A percentile compares a stretch with the other conserved stretches of the same genome.
Conservation (phyloP, 2,797 vertebrate species). For the Hirundo rustica region DNA sequence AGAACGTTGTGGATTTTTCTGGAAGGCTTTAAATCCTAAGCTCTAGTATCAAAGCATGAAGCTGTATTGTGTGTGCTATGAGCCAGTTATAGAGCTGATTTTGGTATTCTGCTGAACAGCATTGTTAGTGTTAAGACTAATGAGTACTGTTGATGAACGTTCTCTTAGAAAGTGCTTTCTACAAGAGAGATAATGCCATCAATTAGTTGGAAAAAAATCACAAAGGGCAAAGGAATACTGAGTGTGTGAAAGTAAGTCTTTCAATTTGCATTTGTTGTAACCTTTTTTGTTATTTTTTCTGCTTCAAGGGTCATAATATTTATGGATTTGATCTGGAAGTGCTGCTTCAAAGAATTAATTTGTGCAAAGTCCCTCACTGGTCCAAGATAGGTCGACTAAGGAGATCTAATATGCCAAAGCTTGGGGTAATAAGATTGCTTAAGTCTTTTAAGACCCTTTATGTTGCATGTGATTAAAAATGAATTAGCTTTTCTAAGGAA, state of each 20-base stretch:
- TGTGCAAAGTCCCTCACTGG: conserved; percentile 94
- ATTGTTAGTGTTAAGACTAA: conserved; percentile 73
- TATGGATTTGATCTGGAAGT: conserved; percentile 98
- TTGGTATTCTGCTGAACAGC: conserved; percentile 64
- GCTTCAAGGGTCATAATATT: conserved; percentile 87
- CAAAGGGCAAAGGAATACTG: conserved; percentile 71
- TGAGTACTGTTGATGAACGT: conserved; percentile 71
- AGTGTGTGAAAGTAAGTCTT: conserved; percentile 69
- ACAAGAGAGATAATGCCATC: conserved; percentile 73
- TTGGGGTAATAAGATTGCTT: conserved; percentile 85
- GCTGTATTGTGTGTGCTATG: conserved; percentile 31
- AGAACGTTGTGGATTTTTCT: neutral
- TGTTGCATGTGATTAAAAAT: conserved; percentile 53
- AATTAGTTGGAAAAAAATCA: conserved; percentile 74
- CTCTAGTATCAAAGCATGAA: neutral
- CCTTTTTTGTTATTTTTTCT: conserved; percentile 72
- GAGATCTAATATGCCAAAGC: conserved; percentile 92
- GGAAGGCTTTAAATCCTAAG: conserved; percentile 34
- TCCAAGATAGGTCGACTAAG: conserved; percentile 95
- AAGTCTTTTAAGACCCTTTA: conserved; percentile 37
- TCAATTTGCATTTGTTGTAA: conserved; percentile 72
- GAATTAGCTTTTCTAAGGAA: conserved; percentile 40
- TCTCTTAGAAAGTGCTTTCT: conserved; percentile 67
- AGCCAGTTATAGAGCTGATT: conserved; percentile 64
- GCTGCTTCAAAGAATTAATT: conserved; percentile 91